Base-by-base conservation (phyloP, 2,888 invertebrate genomes). In the Tribolium freemani region DNA sequence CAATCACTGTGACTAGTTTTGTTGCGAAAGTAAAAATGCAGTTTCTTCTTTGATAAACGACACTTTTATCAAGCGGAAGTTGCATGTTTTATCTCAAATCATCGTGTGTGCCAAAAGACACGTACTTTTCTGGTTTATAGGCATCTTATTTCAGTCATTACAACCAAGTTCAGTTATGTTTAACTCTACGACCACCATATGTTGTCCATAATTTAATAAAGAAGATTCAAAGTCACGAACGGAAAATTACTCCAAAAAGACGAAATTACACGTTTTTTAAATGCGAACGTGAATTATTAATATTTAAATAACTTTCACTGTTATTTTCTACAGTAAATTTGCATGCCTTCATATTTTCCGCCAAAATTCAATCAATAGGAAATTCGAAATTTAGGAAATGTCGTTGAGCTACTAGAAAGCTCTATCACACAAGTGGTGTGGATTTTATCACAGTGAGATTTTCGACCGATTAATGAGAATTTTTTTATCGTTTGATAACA, bases 331-430 rank as follows among this genome's bases (percentile, higher is more conserved):
- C 48, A 11, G 48, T 13, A n/a, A 11, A 5, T 48, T 11, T 48
- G 48, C 48, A 38, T 38, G 38, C n/a, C 38, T 38, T 38, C 48
- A 48, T 48, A 48, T 16, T 48, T 48, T 48, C 48, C 48, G 48
- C 48, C 48, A 11, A 48, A 48, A 48, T 48, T 11, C 48, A 48
- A 16, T 48, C 48, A 48, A 48, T 48, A 11, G 48, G 38, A 38
- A 38, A 38, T 38, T 38, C n/a, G 38, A 38, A 38, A 38, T 38
- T 26, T 38, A 6, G 6, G 38, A 38, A 9, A 3, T 38, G 8
- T 9, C n/a, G n/a, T n/a, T n/a, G n/a, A n/a, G n/a, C 9, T 38
- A 38, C 38, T 38, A 38, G 38, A 38, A 38, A 38, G 38, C 38
- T 38, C 38, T 3, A 38, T 38, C 31, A n/a, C n/a, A n/a, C n/a